These are phyloP conservation scores for Coregonus ussuriensis DNA, from an alignment of 2,797 vertebrate genomes.

Conservation along the genomic window DNA sequence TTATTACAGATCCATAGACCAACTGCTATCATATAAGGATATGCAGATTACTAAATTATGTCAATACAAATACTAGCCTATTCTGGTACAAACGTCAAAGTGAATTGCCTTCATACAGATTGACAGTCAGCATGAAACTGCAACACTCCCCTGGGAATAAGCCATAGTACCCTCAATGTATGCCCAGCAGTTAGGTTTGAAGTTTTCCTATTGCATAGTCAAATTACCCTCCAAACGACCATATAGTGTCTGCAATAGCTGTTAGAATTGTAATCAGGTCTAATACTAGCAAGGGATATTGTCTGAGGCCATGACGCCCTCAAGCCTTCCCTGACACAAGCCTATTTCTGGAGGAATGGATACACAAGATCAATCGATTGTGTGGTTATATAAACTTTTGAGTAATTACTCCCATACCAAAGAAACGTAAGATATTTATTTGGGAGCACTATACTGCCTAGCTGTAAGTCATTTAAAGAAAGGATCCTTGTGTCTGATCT, in stretches of 20 bases:
- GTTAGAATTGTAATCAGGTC: neutral
- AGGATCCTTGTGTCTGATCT: slow-evolving; percentile 21
- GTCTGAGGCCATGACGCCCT: neutral
- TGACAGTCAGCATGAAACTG: slow-evolving; percentile 1
- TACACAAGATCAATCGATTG: neutral
- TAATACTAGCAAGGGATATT: neutral
- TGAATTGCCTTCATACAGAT: slow-evolving; percentile 25
- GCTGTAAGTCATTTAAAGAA: slow-evolving; percentile 4
- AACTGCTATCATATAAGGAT: neutral
- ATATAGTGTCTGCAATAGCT: neutral
- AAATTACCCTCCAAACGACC: neutral
- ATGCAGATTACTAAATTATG: neutral
- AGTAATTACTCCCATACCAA: neutral
- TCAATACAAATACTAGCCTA: neutral
- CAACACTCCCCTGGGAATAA: neutral
- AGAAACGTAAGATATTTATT: neutral
- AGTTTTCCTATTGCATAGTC: neutral
- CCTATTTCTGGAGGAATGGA: slow-evolving; percentile 1
- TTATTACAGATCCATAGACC: neutral
- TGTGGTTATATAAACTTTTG: neutral
- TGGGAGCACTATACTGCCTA: neutral
- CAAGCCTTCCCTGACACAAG: neutral
- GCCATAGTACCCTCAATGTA: neutral
- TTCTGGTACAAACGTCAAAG: slow-evolving; percentile 36
- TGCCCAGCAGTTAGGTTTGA: neutral